Percentiles rank a stretch among this genome's conserved stretches.
Evolutionary conservation across 2,888 invertebrate genomes (phyloP).

Genomic region (Rhagonycha lutea): DNA sequence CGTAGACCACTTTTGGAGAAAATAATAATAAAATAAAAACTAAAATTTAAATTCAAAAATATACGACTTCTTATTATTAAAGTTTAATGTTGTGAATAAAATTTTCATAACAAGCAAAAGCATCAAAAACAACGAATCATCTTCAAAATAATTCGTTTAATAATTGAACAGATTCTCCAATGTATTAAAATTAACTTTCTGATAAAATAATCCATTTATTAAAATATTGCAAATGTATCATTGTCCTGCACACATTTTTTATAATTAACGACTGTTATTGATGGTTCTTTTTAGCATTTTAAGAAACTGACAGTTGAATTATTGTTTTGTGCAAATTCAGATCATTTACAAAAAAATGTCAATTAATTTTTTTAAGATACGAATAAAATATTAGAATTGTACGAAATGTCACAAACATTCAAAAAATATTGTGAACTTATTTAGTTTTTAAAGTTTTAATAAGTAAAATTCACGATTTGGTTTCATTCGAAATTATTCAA

Average conservation of each 20-base stretch:
- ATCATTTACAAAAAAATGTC: neutral
- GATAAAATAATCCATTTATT: neutral
- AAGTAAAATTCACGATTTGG: too few species aligned
- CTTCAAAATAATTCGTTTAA: neutral
- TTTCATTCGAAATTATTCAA: too few species aligned
- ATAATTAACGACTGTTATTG: neutral
- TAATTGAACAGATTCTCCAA: neutral
- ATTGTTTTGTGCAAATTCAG: neutral
- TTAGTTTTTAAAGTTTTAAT: too few species aligned
- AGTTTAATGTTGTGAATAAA: neutral
- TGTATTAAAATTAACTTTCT: neutral
- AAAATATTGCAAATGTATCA: neutral
- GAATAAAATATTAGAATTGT: neutral
- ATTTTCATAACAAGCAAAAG: neutral
- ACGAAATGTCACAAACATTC: neutral
- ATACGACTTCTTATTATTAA: neutral
- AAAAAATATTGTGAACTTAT: too few species aligned
- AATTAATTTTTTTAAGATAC: neutral
- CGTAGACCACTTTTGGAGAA: neutral
- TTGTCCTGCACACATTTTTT: neutral
- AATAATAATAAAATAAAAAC: neutral
- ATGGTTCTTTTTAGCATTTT: neutral
- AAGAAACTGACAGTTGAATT: neutral
- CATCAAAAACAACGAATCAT: neutral
- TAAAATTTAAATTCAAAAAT: neutral